phyloP scores from a whole-genome alignment of 2,797 vertebrate genomes.

The Notoglanidium macrostoma region DNA sequence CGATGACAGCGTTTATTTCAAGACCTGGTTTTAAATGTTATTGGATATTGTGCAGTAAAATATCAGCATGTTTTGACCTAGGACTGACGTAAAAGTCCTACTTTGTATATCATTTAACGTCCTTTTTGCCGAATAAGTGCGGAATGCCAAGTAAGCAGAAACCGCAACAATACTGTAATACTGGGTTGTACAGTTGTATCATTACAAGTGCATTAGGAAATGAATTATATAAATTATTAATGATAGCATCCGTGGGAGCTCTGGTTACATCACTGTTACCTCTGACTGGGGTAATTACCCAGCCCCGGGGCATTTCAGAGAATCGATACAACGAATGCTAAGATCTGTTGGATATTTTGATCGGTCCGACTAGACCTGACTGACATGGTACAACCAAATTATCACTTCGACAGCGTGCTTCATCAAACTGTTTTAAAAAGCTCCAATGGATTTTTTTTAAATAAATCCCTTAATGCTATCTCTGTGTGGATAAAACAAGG shows the following conservation, averaged over 20 bases:
- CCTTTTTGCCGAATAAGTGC: not conserved
- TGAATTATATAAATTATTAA: no score
- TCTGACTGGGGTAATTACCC: conserved; percentile 48
- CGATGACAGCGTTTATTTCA: not conserved
- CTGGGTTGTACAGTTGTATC: not conserved
- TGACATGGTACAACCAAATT: conserved; percentile 3
- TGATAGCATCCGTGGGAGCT: not conserved
- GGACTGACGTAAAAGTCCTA: not conserved
- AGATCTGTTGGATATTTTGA: conserved; percentile 40
- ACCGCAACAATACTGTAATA: not conserved
- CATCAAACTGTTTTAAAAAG: no score
- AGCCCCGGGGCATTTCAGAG: conserved; percentile 34
- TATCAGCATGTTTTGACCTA: not conserved
- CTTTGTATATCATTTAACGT: not conserved
- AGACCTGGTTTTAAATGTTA: not conserved
- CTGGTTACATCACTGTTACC: conserved; percentile 36
- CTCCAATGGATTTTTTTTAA: not conserved
- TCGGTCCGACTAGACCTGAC: not conserved
- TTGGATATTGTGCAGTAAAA: not conserved
- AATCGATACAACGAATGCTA: conserved; percentile 40
- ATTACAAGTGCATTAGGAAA: no score
- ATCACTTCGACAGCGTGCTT: conserved; percentile 14
- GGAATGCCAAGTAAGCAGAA: not conserved
- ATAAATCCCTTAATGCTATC: not conserved
- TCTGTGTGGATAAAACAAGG: not conserved